Base-by-base conservation (phyloP, 2,888 invertebrate species). In the Chamaedrilus cognettii region DNA sequence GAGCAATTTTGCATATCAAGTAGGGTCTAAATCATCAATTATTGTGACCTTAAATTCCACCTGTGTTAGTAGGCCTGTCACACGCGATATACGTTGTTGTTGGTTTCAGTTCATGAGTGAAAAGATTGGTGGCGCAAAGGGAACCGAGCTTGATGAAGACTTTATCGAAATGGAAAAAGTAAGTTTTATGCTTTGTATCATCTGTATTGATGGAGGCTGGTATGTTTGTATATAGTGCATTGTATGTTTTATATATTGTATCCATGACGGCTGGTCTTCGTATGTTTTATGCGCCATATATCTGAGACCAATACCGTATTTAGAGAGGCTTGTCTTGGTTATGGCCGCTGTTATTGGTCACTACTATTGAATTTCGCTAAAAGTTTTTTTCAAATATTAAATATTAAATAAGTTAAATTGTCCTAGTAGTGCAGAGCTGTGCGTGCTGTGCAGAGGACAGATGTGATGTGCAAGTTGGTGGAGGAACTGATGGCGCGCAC, bases 51-150 rank as follows among this genome's bases (percentile, higher is more conserved):
- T n/a, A n/a, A n/a, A n/a, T n/a, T n/a, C n/a, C n/a, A n/a, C n/a
- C n/a, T n/a, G n/a, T n/a, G n/a, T n/a, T n/a, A n/a, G n/a, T n/a
- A n/a, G n/a, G n/a, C n/a, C n/a, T n/a, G n/a, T n/a, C n/a, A n/a
- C n/a, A n/a, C n/a, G n/a, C n/a, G n/a, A n/a, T n/a, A n/a, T n/a
- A n/a, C n/a, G n/a, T n/a, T n/a, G n/a, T n/a, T n/a, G 19, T 19
- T 42, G 42, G 82, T 85, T 84, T 68, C 88, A 96, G 96, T 99
- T 96, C 89, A 92, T 99, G 88, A 97, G 96, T 84, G 99, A 99
- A 87, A 98, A 99, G 87, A 97, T 99, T 91, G 99, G 99, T 74
- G 97, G 98, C 84, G 99, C 97, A 76, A 98, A 99, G 86, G 97
- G 98, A 86, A 99, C 99, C 77, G 97, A 97, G 86, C 89, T 99